A percentile compares a stretch with the other conserved stretches of the same genome.
These are phyloP conservation scores for Strix aluco DNA, from an alignment of 2,113 vertebrate species.

Conservation along the genomic window DNA sequence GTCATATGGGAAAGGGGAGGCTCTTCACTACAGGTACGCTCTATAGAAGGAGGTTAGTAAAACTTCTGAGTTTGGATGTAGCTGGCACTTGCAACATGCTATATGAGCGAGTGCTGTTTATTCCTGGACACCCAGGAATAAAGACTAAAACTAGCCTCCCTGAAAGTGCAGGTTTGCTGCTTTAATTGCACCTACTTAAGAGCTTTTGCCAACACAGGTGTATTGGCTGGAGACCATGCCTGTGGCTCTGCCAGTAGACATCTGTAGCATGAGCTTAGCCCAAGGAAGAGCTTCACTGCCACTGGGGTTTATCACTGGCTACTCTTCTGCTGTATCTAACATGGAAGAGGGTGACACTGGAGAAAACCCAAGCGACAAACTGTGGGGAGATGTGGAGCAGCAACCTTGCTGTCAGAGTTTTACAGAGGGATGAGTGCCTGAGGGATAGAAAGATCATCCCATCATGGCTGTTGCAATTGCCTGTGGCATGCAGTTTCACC, in stretches of 20 bases:
- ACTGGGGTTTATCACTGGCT: not conserved
- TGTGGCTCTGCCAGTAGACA: not conserved
- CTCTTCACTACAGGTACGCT: not conserved
- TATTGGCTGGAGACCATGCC: not conserved
- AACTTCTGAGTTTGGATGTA: not conserved
- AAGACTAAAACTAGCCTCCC: not conserved
- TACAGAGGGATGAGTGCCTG: not conserved
- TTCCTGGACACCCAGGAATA: not conserved
- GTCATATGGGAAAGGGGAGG: fast-evolving
- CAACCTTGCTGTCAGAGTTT: not conserved
- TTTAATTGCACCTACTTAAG: not conserved
- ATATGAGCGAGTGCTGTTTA: not conserved
- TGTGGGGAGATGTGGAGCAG: not conserved
- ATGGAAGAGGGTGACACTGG: not conserved
- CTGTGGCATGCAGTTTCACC: not conserved
- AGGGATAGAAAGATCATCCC: not conserved
- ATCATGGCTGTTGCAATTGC: fast-evolving
- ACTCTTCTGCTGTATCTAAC: not conserved
- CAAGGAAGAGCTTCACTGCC: not conserved
- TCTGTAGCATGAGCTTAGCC: not conserved
- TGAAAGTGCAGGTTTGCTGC: not conserved
- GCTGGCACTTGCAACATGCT: not conserved
- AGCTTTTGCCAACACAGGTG: not conserved
- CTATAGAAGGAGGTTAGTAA: not conserved
- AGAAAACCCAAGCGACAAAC: not conserved